Conservation (phyloP, 2,888 invertebrate genomes). For the Xylota segnis region DNA sequence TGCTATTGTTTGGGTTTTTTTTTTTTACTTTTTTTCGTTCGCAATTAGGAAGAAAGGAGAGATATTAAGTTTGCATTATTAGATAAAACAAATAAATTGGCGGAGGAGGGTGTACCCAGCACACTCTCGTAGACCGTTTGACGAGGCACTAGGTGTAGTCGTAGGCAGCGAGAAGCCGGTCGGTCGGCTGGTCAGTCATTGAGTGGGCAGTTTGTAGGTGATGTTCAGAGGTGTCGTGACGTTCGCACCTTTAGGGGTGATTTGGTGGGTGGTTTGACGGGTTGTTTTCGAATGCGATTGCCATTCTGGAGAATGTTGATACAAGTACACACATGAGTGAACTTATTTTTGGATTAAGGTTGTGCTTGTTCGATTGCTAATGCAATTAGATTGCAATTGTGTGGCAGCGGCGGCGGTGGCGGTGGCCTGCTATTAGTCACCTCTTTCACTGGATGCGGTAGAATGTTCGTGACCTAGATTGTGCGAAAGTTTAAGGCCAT, state of each 20-base stretch:
- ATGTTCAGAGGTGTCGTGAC: conserved; percentile 12
- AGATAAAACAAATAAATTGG: conserved; percentile 38
- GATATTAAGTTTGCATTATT: conserved; percentile 54
- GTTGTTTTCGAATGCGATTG: conserved; percentile 17
- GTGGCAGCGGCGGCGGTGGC: conserved; percentile 5
- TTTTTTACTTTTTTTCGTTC: conserved; percentile 20
- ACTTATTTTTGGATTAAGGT: conserved; percentile 47
- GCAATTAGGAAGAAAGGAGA: conserved; percentile 46
- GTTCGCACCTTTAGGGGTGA: conserved; percentile 37
- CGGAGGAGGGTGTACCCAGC: not conserved
- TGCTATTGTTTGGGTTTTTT: conserved; percentile 21
- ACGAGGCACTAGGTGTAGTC: conserved; percentile 37
- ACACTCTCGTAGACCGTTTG: conserved; percentile 31
- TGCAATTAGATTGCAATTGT: conserved; percentile 67
- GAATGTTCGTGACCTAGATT: conserved; percentile 64
- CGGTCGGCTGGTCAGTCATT: conserved; percentile 10
- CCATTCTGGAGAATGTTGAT: conserved; percentile 48
- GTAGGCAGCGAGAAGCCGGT: conserved; percentile 21
- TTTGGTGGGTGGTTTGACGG: conserved; percentile 16
- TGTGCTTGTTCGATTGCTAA: conserved; percentile 58
- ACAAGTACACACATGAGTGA: conserved; percentile 16
- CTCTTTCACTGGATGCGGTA: conserved; percentile 22
- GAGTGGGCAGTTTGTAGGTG: conserved; percentile 43
- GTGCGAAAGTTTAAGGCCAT: conserved; percentile 65
- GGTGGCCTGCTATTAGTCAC: conserved; percentile 30